Evolutionary conservation across 2,888 invertebrate genomes (phyloP).

Genomic region (Caenorhabditis sp.): DNA sequence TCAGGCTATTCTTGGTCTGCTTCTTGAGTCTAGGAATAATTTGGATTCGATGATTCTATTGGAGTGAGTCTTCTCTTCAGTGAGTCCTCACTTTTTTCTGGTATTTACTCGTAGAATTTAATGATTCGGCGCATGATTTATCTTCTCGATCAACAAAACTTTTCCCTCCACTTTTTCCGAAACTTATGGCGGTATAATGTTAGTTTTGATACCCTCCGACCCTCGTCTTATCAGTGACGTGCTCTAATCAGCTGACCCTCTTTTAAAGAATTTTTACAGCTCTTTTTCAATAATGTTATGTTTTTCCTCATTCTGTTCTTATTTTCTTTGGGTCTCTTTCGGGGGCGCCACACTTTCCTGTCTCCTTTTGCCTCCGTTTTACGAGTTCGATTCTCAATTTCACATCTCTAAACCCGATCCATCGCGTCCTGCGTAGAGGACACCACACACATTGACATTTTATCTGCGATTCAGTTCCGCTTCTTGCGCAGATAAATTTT

Average conservation of each 20-base stretch:
- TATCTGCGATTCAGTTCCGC: constrained; percentile 52
- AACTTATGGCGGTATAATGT: constrained; percentile 29
- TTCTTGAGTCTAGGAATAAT: constrained; percentile 3
- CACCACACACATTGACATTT: constrained; percentile 35
- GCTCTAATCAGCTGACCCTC: constrained; percentile 45
- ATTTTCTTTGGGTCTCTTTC: constrained; percentile 32
- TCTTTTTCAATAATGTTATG: constrained; percentile 17
- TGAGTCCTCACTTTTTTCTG: constrained; percentile 33
- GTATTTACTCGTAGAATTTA: constrained; percentile 46
- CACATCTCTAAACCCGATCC: constrained; percentile 60
- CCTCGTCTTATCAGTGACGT: constrained; percentile 53
- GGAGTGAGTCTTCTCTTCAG: background rate
- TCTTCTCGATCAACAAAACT: constrained; percentile 50
- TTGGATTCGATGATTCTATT: constrained; percentile 27
- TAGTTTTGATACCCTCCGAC: constrained; percentile 51
- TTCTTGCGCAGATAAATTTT: constrained; percentile 34
- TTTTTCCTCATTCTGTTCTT: constrained; percentile 24
- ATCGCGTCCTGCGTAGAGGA: constrained; percentile 44
- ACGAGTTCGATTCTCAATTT: constrained; percentile 68
- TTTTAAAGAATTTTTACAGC: background rate
- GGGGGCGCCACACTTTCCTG: constrained; percentile 43
- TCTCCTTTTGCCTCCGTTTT: constrained; percentile 56
- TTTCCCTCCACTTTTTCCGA: background rate
- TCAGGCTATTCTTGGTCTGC: constrained; percentile 21
- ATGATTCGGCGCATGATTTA: constrained; percentile 45